Base-by-base conservation (phyloP, 1,140 invertebrate genomes). In the Drosophila saltans region DNA sequence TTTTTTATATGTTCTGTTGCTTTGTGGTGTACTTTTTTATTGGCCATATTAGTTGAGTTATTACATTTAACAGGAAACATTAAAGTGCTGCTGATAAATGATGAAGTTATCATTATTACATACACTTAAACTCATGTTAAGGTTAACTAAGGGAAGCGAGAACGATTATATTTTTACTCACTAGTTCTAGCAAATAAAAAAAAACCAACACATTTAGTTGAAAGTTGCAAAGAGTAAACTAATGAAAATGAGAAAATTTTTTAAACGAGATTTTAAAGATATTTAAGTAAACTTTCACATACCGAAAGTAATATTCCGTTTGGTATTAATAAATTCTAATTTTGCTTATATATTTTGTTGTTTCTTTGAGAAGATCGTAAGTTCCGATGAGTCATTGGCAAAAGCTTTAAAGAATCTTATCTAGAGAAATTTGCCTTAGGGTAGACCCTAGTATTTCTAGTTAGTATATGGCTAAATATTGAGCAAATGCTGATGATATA, bases 11-110 rank as follows among this genome's bases (percentile, higher is more conserved):
- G 40, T 57, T 52, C 30, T 43, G 41, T 58, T 66, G 39, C 21
- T 36, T n/a, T 30, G 56, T 59, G 55, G 48, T 58, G 59, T 41
- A 39, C 61, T 58, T 65, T 36, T 59, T 59, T 59, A 59, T 33
- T 59, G 33, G 57, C 57, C 28, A 59, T 40, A 43, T 41, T 58
- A 62, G 60, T 64, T 16, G 55, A 52, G 33, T 58, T 58, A 40
- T 39, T 57, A 64, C 28, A 16, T 58, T 66, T 45, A 11, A 55
- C 6, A 48, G 16, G 40, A 66, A 61, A 39, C 24, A 52, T 36
- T 26, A 52, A 52, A 52, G 21, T 26, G 24, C 45, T 26, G 21
- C 45, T 10, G 45, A n/a, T 26, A 52, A 52, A 52, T 52, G 21
- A 52, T 26, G 21, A 26, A 52, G 45, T 52, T 52, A 52, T 26